Base-by-base conservation (phyloP, 2,888 invertebrate genomes). In the Andrena bucephala region DNA sequence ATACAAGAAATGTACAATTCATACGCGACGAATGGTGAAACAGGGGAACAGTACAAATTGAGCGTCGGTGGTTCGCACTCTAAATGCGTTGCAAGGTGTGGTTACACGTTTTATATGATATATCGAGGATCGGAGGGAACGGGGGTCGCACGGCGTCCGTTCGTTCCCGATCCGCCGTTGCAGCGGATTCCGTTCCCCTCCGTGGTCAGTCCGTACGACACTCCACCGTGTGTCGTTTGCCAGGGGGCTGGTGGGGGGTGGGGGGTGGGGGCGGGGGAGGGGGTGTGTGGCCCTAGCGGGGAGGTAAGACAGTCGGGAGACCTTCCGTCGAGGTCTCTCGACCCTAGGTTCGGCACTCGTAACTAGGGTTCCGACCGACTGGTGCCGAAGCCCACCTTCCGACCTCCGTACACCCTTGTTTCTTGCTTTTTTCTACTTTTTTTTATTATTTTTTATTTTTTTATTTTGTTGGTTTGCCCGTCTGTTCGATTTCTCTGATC, bases 281-380 rank as follows among this genome's bases (percentile, higher is more conserved):
- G 48, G 36, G 66, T 10, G 24, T 62, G 2, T 1, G 8, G 42
- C 42, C 31, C 33, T 36, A n/a, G 6, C 42, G 36, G 63, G 42
- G 50, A 20, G 27, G 66, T 57, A 80, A 57, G 69, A 77, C 89
- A 91, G 88, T 88, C 92, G 92, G 93, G 93, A 91, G 90, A 85
- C 69, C 68, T 62, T 75, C 79, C 69, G 57, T 33, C 16, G n/a
- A 67, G 71, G 57, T 76, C 86, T 91, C 93, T 94, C 93, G 93
- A 91, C 92, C 93, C 94, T 94, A 94, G 94, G 94, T 90, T 93
- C 94, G 94, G 94, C 92, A 94, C 94, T 94, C 94, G 94, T 94
- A 94, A 94, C 94, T 94, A 94, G 94, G 94, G 93, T 93, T 93
- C 94, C 93, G 90, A 92, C 92, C 93, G 90, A 90, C 93, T 90